Base-by-base conservation (phyloP, 1,140 invertebrate genomes). In the Trachymyrmex septentrionalis region DNA sequence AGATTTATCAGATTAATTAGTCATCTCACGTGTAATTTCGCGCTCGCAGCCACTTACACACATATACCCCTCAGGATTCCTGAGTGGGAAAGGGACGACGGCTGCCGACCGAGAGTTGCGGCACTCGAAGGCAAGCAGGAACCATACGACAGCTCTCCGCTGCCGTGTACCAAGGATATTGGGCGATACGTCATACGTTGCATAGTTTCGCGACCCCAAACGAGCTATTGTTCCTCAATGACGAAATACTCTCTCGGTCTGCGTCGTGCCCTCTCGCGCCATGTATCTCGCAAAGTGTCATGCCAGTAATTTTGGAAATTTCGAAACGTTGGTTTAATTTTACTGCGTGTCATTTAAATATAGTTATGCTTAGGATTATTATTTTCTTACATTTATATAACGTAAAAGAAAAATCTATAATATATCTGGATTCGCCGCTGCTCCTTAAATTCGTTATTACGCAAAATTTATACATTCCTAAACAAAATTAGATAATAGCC, bases 181-280 rank as follows among this genome's bases (percentile, higher is more conserved):
- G 90, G 89, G 73, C 89, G 87, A 91, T 91, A 88, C 82, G 87
- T 91, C 90, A 91, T 90, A 90, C 88, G 77, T 90, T 88, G 89
- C 89, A 90, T 90, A 90, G 76, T 86, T 90, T 90, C 55, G 86
- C 88, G 88, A 90, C 72, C 88, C 89, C 89, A 90, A 90, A 90
- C 89, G 88, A 90, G 89, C 89, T 90, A 90, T 90, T 90, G 88
- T 90, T 90, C 88, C 82, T 90, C 89, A 72, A 75, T 82, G 88
- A 77, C 81, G 76, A 88, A 90, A 86, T 90, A 82, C 64, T 90
- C 80, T 82, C 87, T 63, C 72, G 75, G n/a, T 50, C 19, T 59
- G 16, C n/a, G 21, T 19, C 64, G 44, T 30, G 21, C 44, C 76
- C 44, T 21, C 24, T 38, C 71, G 55, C 80, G 27, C 88, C 38